Evolutionary conservation across 2,797 vertebrate species (phyloP), one percentile per base, ranked within the genome.

Genomic region (Novumbra hubbsi): DNA sequence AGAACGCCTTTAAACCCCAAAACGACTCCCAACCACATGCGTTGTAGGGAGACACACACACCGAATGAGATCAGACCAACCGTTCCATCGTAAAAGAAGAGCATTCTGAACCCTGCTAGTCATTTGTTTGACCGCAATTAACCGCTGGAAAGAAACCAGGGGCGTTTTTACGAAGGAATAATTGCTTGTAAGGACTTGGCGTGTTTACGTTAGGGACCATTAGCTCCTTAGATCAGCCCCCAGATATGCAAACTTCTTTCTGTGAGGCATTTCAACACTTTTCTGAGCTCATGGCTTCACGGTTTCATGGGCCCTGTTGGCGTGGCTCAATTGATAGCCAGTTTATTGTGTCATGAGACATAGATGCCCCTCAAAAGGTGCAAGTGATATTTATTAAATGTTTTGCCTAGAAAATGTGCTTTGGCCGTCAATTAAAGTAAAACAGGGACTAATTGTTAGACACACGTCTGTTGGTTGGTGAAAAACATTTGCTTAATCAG

Each of bases 111-210:
- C 89, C 82, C 83, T 87, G 88, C 83, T 41, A 92, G 90, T 92
- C 88, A 91, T 92, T 93, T 91, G 82, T 92, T 92, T 91, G 84
- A 92, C 91, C 88, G 86, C 90, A 93, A 93, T 93, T 93, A 92
- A 93, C 92, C 80, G 84, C 85, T 91, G 91, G 88, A 92, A 89
- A 88, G 88, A 90, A 90, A 81, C 79, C 80, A 86, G 81, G 81
- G 89, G 85, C 86, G 88, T 92, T 94, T 92, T 93, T 93, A 92
- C 91, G 88, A 90, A 90, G 87, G 88, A 92, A 91, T 93, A 93
- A 94, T 92, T 93, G 93, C 92, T 93, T 91, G 90, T 91, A 92
- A 92, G 91, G 85, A 88, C 90, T 90, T 73, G 77, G 87, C 80
- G 86, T 93, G 91, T 93, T 94, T 94, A 94, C 77, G 86, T 92